Base-by-base conservation (phyloP, 2,888 invertebrate genomes). In the Trissolcus japonicus region DNA sequence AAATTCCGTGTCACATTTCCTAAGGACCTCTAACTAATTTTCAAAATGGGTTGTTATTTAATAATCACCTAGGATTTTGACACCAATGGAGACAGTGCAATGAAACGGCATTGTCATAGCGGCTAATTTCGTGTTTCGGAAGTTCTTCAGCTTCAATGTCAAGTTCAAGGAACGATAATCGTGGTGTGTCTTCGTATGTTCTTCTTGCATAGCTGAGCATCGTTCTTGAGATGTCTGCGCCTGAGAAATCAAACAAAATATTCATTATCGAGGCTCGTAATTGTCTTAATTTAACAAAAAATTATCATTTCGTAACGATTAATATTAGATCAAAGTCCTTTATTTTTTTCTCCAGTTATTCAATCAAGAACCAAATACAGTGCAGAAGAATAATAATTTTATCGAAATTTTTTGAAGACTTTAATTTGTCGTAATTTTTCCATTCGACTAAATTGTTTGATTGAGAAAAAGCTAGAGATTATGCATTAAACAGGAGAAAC, bases 11-110 rank as follows among this genome's bases (percentile, higher is more conserved):
- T 25, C 6, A 6, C 25, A 25, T 25, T 25, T 4, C 6, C 25
- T 25, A 4, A 4, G 2, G 4, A 25, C 0, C 4, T 25, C 25
- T 25, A 6, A 25, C 6, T 25, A 6, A 25, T 25, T 25, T 25
- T 25, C 4, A 25, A 25, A 25, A 25, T 25, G 25, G 4, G 4
- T 46, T 11, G 35, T 35, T 35, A 35, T 35, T 9, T 16, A 46
- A 16, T 46, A 46, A 46, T 46, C 90, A 94, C 94, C 92, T 91
- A 86, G 94, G 93, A 84, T 95, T 91, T 80, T 92, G 92, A 40
- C 95, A 92, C 95, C 95, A 95, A 83, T 95, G 95, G 3, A 96
- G 89, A 76, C 94, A 93, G 86, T 95, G 95, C 85, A 95, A 95
- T 0, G 95, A 95, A 62, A 94, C 92, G 0, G 92, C 91, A 83